phyloP scores from a whole-genome alignment of 2,797 vertebrate genomes.

The Falco peregrinus region DNA sequence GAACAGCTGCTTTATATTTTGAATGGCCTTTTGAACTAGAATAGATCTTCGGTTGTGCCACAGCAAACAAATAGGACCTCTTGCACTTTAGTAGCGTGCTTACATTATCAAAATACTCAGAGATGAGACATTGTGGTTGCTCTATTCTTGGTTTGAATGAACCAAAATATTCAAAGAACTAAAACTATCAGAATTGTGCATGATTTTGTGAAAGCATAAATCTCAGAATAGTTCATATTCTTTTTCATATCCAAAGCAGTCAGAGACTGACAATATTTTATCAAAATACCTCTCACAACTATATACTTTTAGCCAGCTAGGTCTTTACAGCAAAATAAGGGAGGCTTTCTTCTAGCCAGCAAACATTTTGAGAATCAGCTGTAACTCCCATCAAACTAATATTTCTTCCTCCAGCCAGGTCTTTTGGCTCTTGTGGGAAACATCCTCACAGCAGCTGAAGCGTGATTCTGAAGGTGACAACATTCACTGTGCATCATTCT shows the following conservation, averaged over 20 bases:
- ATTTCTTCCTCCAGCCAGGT: not conserved
- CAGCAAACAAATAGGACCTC: slow-evolving; percentile 3
- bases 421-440: not conserved
- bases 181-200: not conserved
- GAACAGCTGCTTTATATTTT: slow-evolving; percentile 5
- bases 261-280: not conserved
- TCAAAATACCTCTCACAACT: not conserved
- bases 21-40: not conserved
- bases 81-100: not conserved
- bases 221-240: not conserved
- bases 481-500: not conserved
- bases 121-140: not conserved
- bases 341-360: not conserved
- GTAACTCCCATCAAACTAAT: not conserved
- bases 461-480: not conserved
- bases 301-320: not conserved
- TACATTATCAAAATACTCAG: slow-evolving; percentile 1
- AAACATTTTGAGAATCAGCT: not conserved
- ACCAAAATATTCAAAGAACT: not conserved
- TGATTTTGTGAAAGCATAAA: not conserved
- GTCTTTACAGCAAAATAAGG: not conserved
- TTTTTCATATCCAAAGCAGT: not conserved
- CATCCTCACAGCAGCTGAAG: not conserved
- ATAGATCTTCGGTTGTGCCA: not conserved
- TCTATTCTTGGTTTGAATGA: not conserved